Percentiles rank a stretch among this genome's conserved stretches.
phyloP scores from a whole-genome alignment of 2,888 invertebrate species.

The Cecidostiba fungosa region DNA sequence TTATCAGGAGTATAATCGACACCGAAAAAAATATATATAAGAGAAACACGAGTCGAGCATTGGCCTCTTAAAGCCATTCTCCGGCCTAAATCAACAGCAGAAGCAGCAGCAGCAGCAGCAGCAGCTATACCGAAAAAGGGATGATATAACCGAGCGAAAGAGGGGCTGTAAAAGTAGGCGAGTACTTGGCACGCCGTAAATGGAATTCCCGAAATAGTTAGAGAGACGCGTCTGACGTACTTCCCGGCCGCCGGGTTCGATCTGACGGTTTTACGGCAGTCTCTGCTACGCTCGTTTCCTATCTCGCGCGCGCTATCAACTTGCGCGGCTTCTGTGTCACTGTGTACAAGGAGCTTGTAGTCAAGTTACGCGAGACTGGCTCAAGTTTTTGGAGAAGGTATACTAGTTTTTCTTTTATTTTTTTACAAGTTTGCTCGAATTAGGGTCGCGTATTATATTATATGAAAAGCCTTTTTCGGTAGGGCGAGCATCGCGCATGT shows the following conservation, averaged over 20 bases:
- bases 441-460: not conserved
- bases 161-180: not conserved
- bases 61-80: not conserved
- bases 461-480: not conserved
- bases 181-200: slow-evolving; percentile 24
- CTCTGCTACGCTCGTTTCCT: not conserved
- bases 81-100: slow-evolving; percentile 5
- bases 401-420: too few relatives aligned
- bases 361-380: not conserved
- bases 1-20: too few relatives aligned
- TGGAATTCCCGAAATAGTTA: slow-evolving; percentile 56
- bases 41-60: not conserved
- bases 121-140: not conserved
- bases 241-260: not conserved
- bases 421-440: not conserved
- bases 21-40: not conserved
- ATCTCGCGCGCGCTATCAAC: not conserved
- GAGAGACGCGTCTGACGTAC: not conserved
- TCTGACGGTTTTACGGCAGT: slow-evolving; percentile 50
- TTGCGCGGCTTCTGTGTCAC: not conserved
- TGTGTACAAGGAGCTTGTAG: not conserved
- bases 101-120: not conserved
- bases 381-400: too few relatives aligned
- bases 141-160: not conserved
- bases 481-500: not conserved